These are phyloP conservation scores for Notospermus geniculatus DNA, from an alignment of 1,140 invertebrate genomes.

Conservation along the genomic window DNA sequence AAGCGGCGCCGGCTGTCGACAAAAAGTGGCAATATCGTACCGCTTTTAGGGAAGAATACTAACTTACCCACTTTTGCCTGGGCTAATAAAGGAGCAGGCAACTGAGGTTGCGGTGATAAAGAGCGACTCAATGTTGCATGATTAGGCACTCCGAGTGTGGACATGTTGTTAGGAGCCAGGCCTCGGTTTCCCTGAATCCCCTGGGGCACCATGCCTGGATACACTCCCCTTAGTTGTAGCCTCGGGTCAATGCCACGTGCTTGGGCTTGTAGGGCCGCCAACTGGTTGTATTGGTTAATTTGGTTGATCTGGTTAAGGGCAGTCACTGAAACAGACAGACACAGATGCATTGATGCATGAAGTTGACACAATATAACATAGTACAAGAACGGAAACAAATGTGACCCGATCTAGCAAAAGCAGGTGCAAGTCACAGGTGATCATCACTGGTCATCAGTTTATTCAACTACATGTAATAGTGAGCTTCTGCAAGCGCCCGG, in stretches of 20 bases:
- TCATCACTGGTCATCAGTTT: no score
- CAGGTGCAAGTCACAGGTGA: no score
- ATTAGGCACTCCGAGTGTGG: slow-evolving; percentile 16
- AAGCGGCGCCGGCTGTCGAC: no score
- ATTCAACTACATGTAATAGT: no score
- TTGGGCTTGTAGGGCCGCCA: slow-evolving; percentile 14
- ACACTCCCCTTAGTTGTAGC: slow-evolving; percentile 34
- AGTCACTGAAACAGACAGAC: slow-evolving; percentile 25
- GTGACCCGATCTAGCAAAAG: no score
- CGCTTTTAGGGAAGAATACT: no score
- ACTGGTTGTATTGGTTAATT: slow-evolving; percentile 27
- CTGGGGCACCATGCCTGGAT: slow-evolving; percentile 27
- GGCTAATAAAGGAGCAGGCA: slow-evolving; percentile 2
- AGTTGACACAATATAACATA: neutral
- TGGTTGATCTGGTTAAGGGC: slow-evolving; percentile 32
- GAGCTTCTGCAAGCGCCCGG: no score
- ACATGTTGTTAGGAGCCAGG: slow-evolving; percentile 14
- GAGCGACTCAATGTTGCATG: slow-evolving; percentile 11
- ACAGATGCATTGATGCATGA: neutral
- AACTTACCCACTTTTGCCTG: neutral
- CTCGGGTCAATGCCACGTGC: slow-evolving; percentile 36
- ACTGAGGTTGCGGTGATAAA: slow-evolving; percentile 11
- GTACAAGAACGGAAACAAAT: no score
- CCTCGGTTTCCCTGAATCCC: slow-evolving; percentile 17
- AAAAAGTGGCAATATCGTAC: no score